Evolutionary conservation across 2,797 vertebrate genomes (phyloP), one percentile per base, ranked within the genome.

Genomic region (Lithobates sylvaticus): DNA sequence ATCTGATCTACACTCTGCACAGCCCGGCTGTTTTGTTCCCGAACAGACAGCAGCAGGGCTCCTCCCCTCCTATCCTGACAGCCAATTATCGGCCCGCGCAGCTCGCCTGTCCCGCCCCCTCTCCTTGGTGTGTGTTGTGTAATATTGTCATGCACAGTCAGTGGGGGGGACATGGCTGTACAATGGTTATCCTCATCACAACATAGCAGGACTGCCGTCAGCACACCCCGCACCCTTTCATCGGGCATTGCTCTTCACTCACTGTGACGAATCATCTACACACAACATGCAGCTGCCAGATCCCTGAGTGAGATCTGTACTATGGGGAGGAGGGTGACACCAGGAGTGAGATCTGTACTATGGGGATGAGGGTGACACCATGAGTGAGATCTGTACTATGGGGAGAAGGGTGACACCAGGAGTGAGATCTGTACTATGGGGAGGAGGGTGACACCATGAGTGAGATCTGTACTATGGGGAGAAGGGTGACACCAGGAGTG

Each of bases 1-100:
- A 18, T 83, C 36, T 87, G 80, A 78, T 16, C 21, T 47, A 10
- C 1, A 2, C 3, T 6, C 29, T 1, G 32, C 64, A 42, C 76
- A 79, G 32, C 84, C 85, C 58, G 82, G 50, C 81, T n/a, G 13
- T 92, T 92, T 92, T 92, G 88, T 88, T 84, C 23, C 0, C 10
- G 9, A 2, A 1, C 0, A 2, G 9, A 10, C 29, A 71, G 26
- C 9, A 36, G 27, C 3, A 1, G 6, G 34, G 15, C 34, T 5
- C 73, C 29, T 50, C 77, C 83, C 18, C 34, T 36, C 26, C 10
- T 9, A 15, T 29, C 0, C n/a, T 39, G 1, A 16, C 34, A 76
- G 34, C 81, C 68, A 47, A 84, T 84, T 42, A 80, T 8, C 29
- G n/a, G 12, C 27, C 7, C 16, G 2, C 4, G 5, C 16, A 1